Evolutionary conservation across 2,888 invertebrate species (phyloP), one percentile per base, ranked within the genome.

Genomic region (Harpalus rufipes): DNA sequence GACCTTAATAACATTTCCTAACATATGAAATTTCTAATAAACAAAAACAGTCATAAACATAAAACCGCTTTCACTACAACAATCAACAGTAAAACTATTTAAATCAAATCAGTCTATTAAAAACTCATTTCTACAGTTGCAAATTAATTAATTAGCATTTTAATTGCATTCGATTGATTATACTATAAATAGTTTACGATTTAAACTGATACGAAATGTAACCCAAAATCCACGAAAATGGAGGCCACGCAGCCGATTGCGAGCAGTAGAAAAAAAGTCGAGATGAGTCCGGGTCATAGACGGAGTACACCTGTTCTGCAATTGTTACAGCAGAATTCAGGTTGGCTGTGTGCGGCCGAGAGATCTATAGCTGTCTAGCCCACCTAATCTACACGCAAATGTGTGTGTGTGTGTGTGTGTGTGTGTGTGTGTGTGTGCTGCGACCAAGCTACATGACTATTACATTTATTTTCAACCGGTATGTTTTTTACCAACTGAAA

Each of bases 91-190:
- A 58, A 21, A 56, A 78, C 78, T 78, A 78, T 78, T 78, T 78
- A 78, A 78, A 78, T 74, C 41, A 74, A 74, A 74, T 41, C 72
- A 74, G 51, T 74, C 72, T 74, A 74, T 74, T 74, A 74, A 74
- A 74, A 74, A 74, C 41, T 14, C 72, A 74, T 85, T 76, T 79
- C 44, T 80, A 41, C 44, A 63, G n/a, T 72, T 32, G 14, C 25
- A 61, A 61, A 85, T 85, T 44, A 63, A 85, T 85, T 41, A 80
- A 80, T 81, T 85, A 81, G 74, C 80, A 80, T 81, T 72, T 85
- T 81, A 85, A 85, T 85, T 72, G 59, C 51, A 18, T 21, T 21
- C 41, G 79, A 59, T 84, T 80, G 72, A 61, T 1, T 18, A 56
- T 14, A 63, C 76, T 78, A 84, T 78, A 78, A 78, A 78, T 65